phyloP scores from a whole-genome alignment of 1,140 invertebrate species.

The Drosophila paulistorum region DNA sequence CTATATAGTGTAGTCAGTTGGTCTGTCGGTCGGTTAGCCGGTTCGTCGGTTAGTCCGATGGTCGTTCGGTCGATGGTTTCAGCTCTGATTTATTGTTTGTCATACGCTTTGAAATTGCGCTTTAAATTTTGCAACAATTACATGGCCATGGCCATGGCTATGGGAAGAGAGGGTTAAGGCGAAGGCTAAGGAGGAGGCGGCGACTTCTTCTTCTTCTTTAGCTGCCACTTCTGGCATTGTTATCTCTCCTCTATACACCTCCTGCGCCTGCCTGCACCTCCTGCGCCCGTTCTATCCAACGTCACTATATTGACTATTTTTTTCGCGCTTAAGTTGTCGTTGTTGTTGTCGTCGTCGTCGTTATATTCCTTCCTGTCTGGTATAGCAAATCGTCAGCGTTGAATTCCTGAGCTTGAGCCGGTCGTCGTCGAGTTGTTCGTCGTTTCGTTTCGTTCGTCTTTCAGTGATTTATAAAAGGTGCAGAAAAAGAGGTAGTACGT shows the following conservation, averaged over 20 bases:
- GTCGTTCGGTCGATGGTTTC: slow-evolving; percentile 57
- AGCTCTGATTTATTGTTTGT: slow-evolving; percentile 78
- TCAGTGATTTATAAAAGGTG: slow-evolving; percentile 79
- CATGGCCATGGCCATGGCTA: slow-evolving; percentile 63
- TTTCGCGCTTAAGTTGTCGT: slow-evolving; percentile 79
- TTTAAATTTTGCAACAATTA: slow-evolving; percentile 82
- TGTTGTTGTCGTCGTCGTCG: slow-evolving; percentile 58
- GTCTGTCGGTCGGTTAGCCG: slow-evolving; percentile 21
- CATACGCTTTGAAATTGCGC: slow-evolving; percentile 78
- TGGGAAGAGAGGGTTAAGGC: slow-evolving; percentile 16
- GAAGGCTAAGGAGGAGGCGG: not conserved
- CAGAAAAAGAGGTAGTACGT: slow-evolving; percentile 46
- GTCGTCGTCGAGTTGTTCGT: slow-evolving; percentile 31
- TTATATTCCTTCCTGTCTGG: slow-evolving; percentile 79
- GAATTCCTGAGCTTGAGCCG: slow-evolving; percentile 59
- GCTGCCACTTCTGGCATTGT: slow-evolving; percentile 63
- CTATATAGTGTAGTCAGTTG: slow-evolving; percentile 36
- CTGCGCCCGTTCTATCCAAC: not conserved
- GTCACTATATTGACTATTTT: slow-evolving; percentile 70
- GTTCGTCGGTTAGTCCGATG: slow-evolving; percentile 10
- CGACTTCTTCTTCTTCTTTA: not conserved
- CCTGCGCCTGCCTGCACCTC: not conserved
- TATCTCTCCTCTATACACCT: slow-evolving; percentile 51
- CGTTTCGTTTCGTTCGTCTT: slow-evolving; percentile 59
- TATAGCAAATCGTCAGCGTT: slow-evolving; percentile 57